Evolutionary conservation across 2,113 vertebrate species (phyloP).

Genomic region (Vicugna pacos): DNA sequence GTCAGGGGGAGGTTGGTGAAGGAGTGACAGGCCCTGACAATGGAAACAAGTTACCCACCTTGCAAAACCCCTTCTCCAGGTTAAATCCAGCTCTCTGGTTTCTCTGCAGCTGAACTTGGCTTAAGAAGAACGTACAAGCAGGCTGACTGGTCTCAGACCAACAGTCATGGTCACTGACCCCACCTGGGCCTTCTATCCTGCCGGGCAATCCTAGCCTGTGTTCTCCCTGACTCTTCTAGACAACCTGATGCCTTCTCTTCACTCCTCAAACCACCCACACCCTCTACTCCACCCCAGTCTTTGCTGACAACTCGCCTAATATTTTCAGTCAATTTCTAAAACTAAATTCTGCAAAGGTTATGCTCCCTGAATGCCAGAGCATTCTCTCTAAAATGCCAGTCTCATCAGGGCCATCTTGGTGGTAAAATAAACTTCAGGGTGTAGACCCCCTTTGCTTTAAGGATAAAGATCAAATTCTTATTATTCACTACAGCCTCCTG

Average conservation of each 20-base stretch:
- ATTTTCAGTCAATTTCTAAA: background rate
- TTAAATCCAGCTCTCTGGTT: background rate
- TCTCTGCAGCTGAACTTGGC: background rate
- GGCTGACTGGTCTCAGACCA: background rate
- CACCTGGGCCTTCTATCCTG: background rate
- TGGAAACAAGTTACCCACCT: background rate
- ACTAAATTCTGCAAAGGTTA: background rate
- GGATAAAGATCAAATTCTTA: background rate
- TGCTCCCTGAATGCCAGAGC: background rate
- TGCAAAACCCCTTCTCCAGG: background rate
- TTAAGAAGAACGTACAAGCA: background rate
- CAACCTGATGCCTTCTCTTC: background rate
- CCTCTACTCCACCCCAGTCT: background rate
- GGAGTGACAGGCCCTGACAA: background rate
- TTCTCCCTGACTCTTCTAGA: background rate
- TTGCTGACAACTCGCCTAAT: background rate
- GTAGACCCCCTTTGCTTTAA: background rate
- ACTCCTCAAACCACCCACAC: background rate
- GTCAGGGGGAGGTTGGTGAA: background rate
- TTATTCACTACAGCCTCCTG: background rate
- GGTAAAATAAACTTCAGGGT: background rate
- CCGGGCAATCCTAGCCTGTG: background rate
- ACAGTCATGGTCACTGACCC: background rate
- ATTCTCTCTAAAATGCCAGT: background rate
- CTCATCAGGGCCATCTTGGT: background rate